These are phyloP conservation scores for Machaerirhynchus nigripectus DNA, from an alignment of 2,113 vertebrate genomes.

Conservation along the genomic window DNA sequence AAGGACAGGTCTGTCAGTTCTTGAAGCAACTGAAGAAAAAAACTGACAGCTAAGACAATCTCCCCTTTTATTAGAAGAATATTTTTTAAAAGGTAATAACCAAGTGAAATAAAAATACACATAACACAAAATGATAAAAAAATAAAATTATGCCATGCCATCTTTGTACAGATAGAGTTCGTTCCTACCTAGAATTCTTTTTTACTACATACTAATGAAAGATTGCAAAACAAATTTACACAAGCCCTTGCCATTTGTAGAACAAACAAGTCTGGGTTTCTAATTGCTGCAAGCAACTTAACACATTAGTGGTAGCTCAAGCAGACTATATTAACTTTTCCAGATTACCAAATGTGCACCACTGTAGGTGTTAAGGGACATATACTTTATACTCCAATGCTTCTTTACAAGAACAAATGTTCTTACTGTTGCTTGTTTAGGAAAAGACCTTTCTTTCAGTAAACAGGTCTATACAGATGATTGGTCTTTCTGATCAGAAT, in stretches of 20 bases:
- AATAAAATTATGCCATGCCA: neutral
- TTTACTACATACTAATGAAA: neutral
- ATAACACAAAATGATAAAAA: neutral
- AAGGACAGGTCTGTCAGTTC: neutral
- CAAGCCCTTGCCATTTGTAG: neutral
- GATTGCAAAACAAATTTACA: neutral
- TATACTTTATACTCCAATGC: neutral
- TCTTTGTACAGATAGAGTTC: neutral
- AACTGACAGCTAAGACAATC: neutral
- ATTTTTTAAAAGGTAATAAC: neutral
- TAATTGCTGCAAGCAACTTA: neutral
- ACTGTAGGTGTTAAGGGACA: neutral
- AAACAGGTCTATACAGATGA: neutral
- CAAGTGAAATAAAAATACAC: neutral
- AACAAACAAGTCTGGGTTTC: neutral
- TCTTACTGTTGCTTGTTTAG: neutral
- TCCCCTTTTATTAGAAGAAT: neutral
- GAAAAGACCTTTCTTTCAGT: neutral
- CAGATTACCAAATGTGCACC: neutral
- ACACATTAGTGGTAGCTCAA: neutral
- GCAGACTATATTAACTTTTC: neutral
- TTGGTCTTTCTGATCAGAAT: neutral
- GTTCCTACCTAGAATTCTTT: neutral
- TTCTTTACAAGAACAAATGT: neutral
- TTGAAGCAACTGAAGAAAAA: neutral